These are phyloP conservation scores for Antheraea assamensis DNA, from an alignment of 2,888 invertebrate species.

Conservation along the genomic window DNA sequence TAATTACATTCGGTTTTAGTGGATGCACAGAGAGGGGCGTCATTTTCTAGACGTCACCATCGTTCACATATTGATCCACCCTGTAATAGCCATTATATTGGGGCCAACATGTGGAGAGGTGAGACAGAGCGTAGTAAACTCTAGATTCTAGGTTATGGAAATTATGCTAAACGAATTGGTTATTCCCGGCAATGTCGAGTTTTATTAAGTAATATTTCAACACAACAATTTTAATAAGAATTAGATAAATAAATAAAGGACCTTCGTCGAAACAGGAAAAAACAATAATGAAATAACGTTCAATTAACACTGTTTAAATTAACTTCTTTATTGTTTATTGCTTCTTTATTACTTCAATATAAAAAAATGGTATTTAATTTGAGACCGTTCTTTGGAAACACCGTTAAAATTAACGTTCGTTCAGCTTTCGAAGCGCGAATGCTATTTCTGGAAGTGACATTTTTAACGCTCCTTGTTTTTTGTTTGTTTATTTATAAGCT, in stretches of 20 bases:
- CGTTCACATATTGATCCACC: too few relatives aligned
- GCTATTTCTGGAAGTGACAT: conserved; percentile 8
- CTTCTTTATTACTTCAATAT: neutral
- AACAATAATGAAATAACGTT: neutral
- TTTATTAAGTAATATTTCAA: neutral
- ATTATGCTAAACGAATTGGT: too few relatives aligned
- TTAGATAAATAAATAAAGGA: neutral
- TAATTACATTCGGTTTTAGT: too few relatives aligned
- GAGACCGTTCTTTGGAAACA: conserved; percentile 13
- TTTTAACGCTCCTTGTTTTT: conserved; percentile 24
- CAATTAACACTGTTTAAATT: conserved; percentile 5
- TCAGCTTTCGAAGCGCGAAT: conserved; percentile 1
- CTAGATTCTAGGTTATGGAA: too few relatives aligned
- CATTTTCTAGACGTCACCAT: too few relatives aligned
- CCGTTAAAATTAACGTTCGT: conserved; percentile 19
- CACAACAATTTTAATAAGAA: neutral
- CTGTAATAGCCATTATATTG: too few relatives aligned
- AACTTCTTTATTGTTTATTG: conserved; percentile 8
- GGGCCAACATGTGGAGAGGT: too few relatives aligned
- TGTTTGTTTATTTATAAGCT: conserved; percentile 27
- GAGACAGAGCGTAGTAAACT: too few relatives aligned
- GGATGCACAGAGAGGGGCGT: too few relatives aligned
- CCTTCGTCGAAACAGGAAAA: neutral
- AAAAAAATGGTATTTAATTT: conserved; percentile 21
- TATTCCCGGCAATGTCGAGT: too few relatives aligned